Evolutionary conservation across 1,140 invertebrate genomes (phyloP), one percentile per base, ranked within the genome.

Genomic region (Pachypsylla venusta): DNA sequence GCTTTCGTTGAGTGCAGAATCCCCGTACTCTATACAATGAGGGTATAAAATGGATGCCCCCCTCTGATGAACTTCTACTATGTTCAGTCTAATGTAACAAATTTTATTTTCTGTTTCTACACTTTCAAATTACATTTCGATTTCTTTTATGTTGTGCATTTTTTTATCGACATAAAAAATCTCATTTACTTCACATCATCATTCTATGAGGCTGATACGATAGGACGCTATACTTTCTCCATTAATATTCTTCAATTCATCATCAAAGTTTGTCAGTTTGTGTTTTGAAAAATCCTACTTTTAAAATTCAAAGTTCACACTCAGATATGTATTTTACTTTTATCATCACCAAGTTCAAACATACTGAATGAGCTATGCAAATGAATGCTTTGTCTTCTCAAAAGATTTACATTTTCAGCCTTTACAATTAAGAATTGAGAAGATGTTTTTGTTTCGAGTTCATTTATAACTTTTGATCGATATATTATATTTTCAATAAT

Each of bases 41-140:
- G 42, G 42, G 42, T 48, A 19, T 19, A 12, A 48, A 48, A 19
- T n/a, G n/a, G n/a, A n/a, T n/a, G 7, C 30, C n/a, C n/a, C 30
- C 30, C 42, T n/a, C 22, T 22, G 7, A 7, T 48, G n/a, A 22
- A 48, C n/a, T 19, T 48, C 42, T 48, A 19, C n/a, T 48, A 48
- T 48, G 42, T 48, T 48, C 42, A 48, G 4, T 48, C 42, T 48
- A 22, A 48, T 22, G 42, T 10, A 48, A 48, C 42, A 48, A 48
- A 48, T 48, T 48, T 48, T 19, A 48, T 48, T 48, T 48, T 48
- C 42, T 48, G 42, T n/a, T 22, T 22, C 42, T n/a, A 48, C 42
- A 48, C 42, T 48, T 48, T 48, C 42, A 48, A 48, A 48, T 48
- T 48, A 48, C 42, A 48, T 48, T 48, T 48, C 42, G 4, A 48